phyloP scores from a whole-genome alignment of 2,888 invertebrate genomes.

The Muscina levida region DNA sequence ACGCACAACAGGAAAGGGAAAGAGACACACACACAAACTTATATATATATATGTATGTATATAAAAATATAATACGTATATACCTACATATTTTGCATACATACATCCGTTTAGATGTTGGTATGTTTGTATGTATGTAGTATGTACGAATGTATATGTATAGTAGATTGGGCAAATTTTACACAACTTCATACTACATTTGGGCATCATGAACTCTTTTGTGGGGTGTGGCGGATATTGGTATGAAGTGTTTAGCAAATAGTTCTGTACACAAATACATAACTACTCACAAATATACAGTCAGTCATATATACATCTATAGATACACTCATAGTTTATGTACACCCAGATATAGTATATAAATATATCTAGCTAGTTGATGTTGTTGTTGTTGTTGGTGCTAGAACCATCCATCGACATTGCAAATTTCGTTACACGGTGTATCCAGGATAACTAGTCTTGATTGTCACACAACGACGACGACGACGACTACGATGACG shows the following conservation, averaged over 20 bases:
- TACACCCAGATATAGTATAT: too few species aligned
- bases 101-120: too few species aligned
- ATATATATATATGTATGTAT: background rate
- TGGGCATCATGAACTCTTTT: too few species aligned
- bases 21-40: background rate
- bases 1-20: background rate
- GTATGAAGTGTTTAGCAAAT: constrained; percentile 11
- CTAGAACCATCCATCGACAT: background rate
- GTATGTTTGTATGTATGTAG: background rate
- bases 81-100: background rate
- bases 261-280: background rate
- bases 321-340: too few species aligned
- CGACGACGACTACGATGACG: background rate
- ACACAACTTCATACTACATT: background rate
- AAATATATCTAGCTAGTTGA: too few species aligned
- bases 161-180: background rate
- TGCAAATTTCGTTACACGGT: constrained; percentile 16
- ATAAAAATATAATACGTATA: background rate
- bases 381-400: too few species aligned
- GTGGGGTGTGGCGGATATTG: too few species aligned
- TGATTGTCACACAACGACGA: constrained; percentile 11
- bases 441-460: constrained; percentile 24
- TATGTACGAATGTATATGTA: constrained; percentile 1
- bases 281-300: too few species aligned
- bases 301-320: too few species aligned